These are phyloP conservation scores for Plebejus argus DNA, from an alignment of 2,888 invertebrate genomes.

Conservation along the genomic window DNA sequence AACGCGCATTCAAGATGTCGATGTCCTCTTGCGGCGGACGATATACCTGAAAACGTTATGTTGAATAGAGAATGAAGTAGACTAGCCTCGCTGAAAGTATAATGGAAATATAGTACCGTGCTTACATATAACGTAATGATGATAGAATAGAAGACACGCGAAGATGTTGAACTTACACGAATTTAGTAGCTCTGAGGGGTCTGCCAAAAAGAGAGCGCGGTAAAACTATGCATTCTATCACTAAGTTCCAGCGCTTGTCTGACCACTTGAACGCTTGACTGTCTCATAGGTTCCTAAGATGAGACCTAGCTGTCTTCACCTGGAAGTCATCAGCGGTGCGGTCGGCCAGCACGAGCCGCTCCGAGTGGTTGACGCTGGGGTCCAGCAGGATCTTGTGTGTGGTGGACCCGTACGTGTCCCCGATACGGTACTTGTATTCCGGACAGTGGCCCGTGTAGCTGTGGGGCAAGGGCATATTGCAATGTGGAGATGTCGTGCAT, in stretches of 20 bases:
- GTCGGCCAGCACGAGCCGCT: constrained; percentile 85
- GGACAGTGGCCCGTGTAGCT: constrained; percentile 91
- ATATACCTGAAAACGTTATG: constrained; percentile 63
- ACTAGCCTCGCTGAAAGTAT: too few species aligned
- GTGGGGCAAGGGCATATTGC: constrained; percentile 26
- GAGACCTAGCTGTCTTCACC: constrained; percentile 56
- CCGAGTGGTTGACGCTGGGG: constrained; percentile 86
- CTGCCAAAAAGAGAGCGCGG: too few species aligned
- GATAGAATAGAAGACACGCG: too few species aligned
- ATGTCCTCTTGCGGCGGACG: constrained; percentile 85
- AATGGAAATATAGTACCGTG: too few species aligned
- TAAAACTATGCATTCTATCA: too few species aligned
- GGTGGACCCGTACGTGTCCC: constrained; percentile 87
- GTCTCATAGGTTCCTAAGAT: too few species aligned
- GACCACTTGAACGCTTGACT: too few species aligned
- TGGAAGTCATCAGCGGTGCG: constrained; percentile 83
- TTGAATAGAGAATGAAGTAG: not conserved
- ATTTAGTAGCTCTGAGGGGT: too few species aligned
- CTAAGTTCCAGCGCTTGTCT: too few species aligned
- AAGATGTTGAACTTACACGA: too few species aligned
- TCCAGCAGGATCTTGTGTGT: constrained; percentile 88
- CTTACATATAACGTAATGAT: too few species aligned
- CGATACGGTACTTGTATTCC: constrained; percentile 86
- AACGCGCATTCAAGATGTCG: constrained; percentile 83
- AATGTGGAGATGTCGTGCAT: too few species aligned